A percentile compares a stretch with the other conserved stretches of the same genome.
Evolutionary conservation across 2,888 invertebrate genomes (phyloP).

Genomic region (Pyrgus malvae): DNA sequence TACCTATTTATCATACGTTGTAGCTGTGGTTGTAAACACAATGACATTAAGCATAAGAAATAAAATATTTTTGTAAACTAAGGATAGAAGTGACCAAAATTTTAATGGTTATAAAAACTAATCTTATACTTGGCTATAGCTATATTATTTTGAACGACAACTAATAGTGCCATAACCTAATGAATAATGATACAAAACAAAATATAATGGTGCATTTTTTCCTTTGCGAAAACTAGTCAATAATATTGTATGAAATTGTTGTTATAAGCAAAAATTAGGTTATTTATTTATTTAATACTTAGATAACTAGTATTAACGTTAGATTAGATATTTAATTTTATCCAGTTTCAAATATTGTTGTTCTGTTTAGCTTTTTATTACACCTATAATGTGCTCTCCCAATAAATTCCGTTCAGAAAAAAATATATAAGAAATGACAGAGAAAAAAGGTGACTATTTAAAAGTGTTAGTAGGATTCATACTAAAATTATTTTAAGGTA

Average conservation of each 20-base stretch:
- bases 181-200: constrained; percentile 45
- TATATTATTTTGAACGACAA: constrained; percentile 27
- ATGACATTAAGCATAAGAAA: constrained; percentile 55
- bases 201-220: constrained; percentile 72
- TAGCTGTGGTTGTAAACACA: constrained; percentile 29
- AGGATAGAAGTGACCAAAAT: constrained; percentile 60
- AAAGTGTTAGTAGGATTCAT: too few relatives aligned
- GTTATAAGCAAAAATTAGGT: constrained; percentile 18
- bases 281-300: constrained; percentile 11
- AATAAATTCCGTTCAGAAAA: too few relatives aligned
- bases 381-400: too few relatives aligned
- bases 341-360: too few relatives aligned
- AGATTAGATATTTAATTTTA: background rate
- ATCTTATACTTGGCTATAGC: constrained; percentile 17
- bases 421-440: too few relatives aligned
- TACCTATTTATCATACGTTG: constrained; percentile 38
- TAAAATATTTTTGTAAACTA: constrained; percentile 69
- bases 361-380: too few relatives aligned
- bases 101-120: constrained; percentile 45
- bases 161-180: constrained; percentile 60
- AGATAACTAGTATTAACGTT: background rate
- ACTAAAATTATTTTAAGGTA: background rate
- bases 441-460: too few relatives aligned
- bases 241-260: constrained; percentile 40
- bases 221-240: constrained; percentile 69